Evolutionary conservation across 1,140 invertebrate species (phyloP).

Genomic region (Triops cancriformis): DNA sequence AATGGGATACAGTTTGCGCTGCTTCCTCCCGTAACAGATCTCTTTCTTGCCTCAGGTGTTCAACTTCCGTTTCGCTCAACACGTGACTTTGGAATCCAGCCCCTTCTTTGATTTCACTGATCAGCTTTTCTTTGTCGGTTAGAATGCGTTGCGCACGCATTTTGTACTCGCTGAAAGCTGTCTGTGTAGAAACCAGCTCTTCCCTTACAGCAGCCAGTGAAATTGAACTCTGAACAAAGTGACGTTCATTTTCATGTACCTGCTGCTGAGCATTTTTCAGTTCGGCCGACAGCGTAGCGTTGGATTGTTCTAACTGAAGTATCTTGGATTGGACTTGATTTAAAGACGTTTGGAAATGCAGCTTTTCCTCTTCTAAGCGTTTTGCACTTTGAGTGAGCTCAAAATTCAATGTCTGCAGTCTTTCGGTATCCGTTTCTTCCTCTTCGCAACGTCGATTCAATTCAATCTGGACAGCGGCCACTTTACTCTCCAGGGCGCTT

Average conservation of each 20-base stretch:
- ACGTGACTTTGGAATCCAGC: slow-evolving; percentile 35
- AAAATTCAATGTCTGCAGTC: neutral
- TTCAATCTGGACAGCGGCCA: slow-evolving; percentile 23
- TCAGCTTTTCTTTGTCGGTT: slow-evolving; percentile 29
- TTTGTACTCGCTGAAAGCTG: slow-evolving; percentile 50
- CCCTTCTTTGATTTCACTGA: slow-evolving; percentile 26
- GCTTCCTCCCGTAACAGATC: slow-evolving; percentile 54
- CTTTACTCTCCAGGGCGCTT: slow-evolving; percentile 20
- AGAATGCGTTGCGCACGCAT: slow-evolving; percentile 61
- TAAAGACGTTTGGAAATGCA: neutral
- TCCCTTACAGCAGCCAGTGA: slow-evolving; percentile 10
- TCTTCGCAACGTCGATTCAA: neutral
- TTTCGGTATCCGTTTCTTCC: neutral
- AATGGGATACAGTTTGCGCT: slow-evolving; percentile 45
- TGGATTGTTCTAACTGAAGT: slow-evolving; percentile 23
- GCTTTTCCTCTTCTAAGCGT: neutral
- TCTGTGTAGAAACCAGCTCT: slow-evolving; percentile 13
- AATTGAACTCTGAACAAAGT: neutral
- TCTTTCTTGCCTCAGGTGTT: slow-evolving; percentile 50
- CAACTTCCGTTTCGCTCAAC: slow-evolving; percentile 38
- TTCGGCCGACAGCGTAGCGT: slow-evolving; percentile 17
- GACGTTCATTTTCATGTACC: neutral
- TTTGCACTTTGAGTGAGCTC: neutral
- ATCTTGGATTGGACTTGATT: slow-evolving; percentile 13
- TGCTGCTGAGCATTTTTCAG: slow-evolving; percentile 32